These are phyloP conservation scores for Pogonomyrmex barbatus DNA, from an alignment of 1,140 invertebrate species.

Conservation along the genomic window DNA sequence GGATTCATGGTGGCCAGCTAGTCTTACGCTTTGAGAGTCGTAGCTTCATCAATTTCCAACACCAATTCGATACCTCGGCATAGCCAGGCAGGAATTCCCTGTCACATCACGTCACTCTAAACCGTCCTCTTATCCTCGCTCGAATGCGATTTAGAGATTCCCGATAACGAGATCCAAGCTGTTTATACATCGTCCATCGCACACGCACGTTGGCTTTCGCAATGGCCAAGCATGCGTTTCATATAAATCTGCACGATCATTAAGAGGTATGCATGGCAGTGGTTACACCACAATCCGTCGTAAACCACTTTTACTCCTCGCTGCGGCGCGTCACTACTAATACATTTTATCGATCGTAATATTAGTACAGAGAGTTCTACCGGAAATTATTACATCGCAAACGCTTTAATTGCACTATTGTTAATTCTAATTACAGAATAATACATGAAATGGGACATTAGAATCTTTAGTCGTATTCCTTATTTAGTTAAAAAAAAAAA, in stretches of 20 bases:
- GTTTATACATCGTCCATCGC: slow-evolving; percentile 35
- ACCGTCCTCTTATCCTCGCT: slow-evolving; percentile 54
- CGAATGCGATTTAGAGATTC: slow-evolving; percentile 62
- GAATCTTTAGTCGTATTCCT: neutral
- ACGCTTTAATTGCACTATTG: neutral
- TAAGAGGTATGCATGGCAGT: slow-evolving; percentile 14
- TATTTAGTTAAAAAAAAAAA: neutral
- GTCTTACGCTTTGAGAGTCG: slow-evolving; percentile 67
- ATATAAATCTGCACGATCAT: slow-evolving; percentile 50
- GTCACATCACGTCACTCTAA: slow-evolving; percentile 64
- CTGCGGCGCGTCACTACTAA: slow-evolving; percentile 29
- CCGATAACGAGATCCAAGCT: slow-evolving; percentile 47
- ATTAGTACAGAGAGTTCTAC: neutral
- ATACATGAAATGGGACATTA: neutral
- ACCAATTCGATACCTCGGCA: slow-evolving; percentile 67
- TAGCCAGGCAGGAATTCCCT: slow-evolving; percentile 61
- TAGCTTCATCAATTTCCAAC: slow-evolving; percentile 69
- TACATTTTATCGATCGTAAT: slow-evolving; percentile 43
- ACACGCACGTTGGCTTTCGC: slow-evolving; percentile 31
- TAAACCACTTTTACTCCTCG: slow-evolving; percentile 41
- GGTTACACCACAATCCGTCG: slow-evolving; percentile 31
- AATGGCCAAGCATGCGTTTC: slow-evolving; percentile 40
- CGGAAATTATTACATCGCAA: neutral
- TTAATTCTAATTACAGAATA: slow-evolving; percentile 26
- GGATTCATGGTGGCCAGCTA: slow-evolving; percentile 58